Conservation (phyloP, 2,888 invertebrate species). For the Cheilosia pagana region DNA sequence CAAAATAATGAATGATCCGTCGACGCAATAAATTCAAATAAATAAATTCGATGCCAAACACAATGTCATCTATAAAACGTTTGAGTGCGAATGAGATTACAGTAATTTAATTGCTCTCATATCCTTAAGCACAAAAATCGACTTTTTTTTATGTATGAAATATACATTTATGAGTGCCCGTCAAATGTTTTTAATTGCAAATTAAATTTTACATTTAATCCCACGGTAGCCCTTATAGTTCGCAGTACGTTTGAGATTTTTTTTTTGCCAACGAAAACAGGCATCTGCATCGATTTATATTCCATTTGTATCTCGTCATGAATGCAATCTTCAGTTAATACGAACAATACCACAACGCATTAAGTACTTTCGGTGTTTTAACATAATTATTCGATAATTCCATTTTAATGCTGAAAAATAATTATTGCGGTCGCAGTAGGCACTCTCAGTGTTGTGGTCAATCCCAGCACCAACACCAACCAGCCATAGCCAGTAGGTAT, state of each 20-base stretch:
- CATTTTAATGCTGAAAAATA: constrained; percentile 17
- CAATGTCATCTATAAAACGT: too few species aligned
- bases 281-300: constrained; percentile 8
- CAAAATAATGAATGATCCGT: too few species aligned
- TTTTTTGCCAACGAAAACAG: background rate
- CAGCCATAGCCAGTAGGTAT: background rate
- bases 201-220: constrained; percentile 7
- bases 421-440: constrained; percentile 33
- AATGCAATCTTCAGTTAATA: constrained; percentile 51
- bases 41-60: too few species aligned
- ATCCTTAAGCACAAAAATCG: too few species aligned
- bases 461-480: background rate
- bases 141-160: too few species aligned
- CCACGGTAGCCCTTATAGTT: constrained; percentile 1
- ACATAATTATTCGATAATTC: constrained; percentile 68
- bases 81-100: too few species aligned
- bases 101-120: too few species aligned
- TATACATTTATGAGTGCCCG: too few species aligned
- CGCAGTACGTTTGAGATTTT: constrained; percentile 1
- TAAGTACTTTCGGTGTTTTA: constrained; percentile 54
- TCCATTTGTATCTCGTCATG: constrained; percentile 48
- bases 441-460: background rate
- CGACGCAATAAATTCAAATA: too few species aligned
- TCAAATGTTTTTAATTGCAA: too few species aligned
- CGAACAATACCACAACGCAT: constrained; percentile 45